Conservation (phyloP, 2,888 invertebrate species). For the Geophilus truncorum region DNA sequence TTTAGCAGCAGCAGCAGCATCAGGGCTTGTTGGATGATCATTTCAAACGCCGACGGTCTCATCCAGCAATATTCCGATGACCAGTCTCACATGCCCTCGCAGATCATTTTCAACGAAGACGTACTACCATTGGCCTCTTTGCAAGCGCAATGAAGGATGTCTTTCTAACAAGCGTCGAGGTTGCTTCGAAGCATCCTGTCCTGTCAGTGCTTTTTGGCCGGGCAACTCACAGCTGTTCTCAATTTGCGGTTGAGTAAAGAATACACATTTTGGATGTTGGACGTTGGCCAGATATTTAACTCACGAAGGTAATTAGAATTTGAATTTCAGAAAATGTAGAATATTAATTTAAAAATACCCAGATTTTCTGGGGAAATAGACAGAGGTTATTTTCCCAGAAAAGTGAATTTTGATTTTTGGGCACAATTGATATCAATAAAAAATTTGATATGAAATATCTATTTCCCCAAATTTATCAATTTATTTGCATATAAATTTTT, state of each 20-base stretch:
- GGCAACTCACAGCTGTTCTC: constrained; percentile 65
- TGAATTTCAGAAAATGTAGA: too few species aligned
- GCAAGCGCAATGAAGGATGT: constrained; percentile 40
- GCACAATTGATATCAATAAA: too few species aligned
- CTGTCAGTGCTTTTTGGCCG: constrained; percentile 56
- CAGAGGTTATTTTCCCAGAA: too few species aligned
- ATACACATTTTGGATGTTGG: constrained; percentile 70
- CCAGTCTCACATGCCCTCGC: constrained; percentile 42
- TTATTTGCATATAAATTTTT: too few species aligned
- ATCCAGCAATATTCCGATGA: constrained; percentile 45
- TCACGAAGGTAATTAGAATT: constrained; percentile 62
- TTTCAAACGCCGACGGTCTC: constrained; percentile 40
- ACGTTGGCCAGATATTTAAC: constrained; percentile 58
- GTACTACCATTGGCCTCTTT: constrained; percentile 39
- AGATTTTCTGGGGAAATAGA: too few species aligned
- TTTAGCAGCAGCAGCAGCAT: neutral
- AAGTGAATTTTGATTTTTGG: too few species aligned
- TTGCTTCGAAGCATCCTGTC: constrained; percentile 42
- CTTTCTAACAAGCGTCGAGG: constrained; percentile 41
- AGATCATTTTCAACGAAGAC: constrained; percentile 37
- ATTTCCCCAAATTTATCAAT: too few species aligned
- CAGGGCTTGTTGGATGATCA: constrained; percentile 63
- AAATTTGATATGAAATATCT: too few species aligned
- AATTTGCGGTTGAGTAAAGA: constrained; percentile 66
- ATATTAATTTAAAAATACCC: too few species aligned